These are phyloP conservation scores for Hucho hucho DNA, from an alignment of 2,113 vertebrate genomes.

Conservation along the genomic window DNA sequence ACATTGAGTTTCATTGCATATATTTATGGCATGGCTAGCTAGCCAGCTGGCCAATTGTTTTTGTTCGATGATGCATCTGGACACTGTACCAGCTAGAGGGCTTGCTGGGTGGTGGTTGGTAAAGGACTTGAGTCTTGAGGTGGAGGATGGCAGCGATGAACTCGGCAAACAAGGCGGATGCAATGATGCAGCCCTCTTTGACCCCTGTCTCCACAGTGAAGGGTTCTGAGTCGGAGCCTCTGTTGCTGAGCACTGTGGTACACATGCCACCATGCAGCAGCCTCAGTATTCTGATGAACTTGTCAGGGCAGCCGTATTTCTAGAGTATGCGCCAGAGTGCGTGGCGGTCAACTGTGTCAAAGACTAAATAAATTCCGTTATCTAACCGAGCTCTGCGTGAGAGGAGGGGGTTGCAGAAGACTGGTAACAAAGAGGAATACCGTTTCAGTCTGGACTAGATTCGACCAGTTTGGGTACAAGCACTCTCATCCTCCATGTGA, in stretches of 20 bases:
- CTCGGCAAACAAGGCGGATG: not conserved
- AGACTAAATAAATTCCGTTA: not conserved
- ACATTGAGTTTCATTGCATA: no score
- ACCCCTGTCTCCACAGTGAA: no score
- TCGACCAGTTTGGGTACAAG: not conserved
- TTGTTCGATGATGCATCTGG: no score
- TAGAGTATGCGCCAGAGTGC: not conserved
- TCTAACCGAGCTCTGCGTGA: not conserved
- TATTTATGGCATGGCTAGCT: no score
- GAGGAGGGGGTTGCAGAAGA: not conserved
- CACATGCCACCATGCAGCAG: not conserved
- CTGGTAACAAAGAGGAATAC: not conserved
- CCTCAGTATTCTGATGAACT: not conserved
- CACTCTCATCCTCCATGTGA: not conserved
- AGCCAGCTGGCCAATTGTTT: no score
- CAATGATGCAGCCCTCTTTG: no score
- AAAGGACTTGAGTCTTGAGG: conserved; percentile 14
- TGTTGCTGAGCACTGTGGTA: not conserved
- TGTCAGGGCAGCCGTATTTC: not conserved
- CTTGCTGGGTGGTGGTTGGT: not conserved
- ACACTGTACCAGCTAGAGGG: not conserved
- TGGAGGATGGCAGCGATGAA: not conserved
- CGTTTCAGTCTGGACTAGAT: not conserved
- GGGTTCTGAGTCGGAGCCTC: not conserved
- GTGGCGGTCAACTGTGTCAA: not conserved